Evolutionary conservation across 2,888 invertebrate genomes (phyloP), one percentile per base, ranked within the genome.

Genomic region (Cheilosia pagana): DNA sequence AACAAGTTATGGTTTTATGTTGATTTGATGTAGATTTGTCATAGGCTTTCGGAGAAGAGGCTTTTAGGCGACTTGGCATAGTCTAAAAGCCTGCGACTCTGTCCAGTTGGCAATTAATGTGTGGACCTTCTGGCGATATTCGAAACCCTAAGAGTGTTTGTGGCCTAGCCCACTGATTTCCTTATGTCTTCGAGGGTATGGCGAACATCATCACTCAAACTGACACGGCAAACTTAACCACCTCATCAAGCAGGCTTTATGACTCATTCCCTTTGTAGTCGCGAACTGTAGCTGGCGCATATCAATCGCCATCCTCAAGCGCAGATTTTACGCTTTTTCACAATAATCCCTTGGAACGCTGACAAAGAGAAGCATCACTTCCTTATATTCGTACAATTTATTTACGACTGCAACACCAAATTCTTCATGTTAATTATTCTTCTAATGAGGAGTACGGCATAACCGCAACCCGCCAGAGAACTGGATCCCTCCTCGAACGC

Each of bases 1-100:
- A 25, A 28, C 43, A 35, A 68, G 55, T 57, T 68, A 55, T 67
- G 53, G 39, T 68, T 68, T 68, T 55, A 68, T 57, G 45, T 28
- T 31, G 2, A 21, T 68, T 55, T 50, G 10, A 57, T 55, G 68
- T 57, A 45, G 55, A 68, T 68, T 55, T n/a, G 28, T 28, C 28
- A 28, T 28, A 28, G 8, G 28, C 8, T 28, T 8, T 8, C 28
- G 8, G 28, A 7, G 28, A 8, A 28, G 28, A 28, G 28, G 28
- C 28, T 28, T 28, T 28, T 8, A 8, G 28, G n/a, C n/a, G n/a
- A 28, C 28, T 28, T 8, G 8, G 28, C 28, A 28, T n/a, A n/a
- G n/a, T n/a, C n/a, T n/a, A n/a, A n/a, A n/a, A n/a, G n/a, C n/a
- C n/a, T n/a, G n/a, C n/a, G n/a, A n/a, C n/a, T n/a, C n/a, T n/a